Percentiles rank a stretch among this genome's conserved stretches.
phyloP scores from a whole-genome alignment of 2,888 invertebrate genomes.

The Mythimna vitellina region DNA sequence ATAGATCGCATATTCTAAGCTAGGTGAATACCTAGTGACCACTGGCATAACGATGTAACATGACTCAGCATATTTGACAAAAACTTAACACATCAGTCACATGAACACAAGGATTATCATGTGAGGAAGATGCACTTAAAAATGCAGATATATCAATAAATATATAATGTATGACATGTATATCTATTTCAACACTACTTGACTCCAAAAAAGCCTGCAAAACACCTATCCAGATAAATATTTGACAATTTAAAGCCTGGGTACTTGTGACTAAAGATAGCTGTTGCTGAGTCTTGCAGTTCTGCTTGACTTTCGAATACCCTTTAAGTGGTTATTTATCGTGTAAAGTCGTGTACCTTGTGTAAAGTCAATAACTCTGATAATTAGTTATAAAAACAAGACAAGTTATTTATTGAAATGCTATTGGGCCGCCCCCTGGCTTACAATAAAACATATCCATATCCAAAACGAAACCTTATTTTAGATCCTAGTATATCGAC shows the following conservation, averaged over 20 bases:
- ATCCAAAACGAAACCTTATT: too few species aligned
- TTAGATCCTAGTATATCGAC: too few species aligned
- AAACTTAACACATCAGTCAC: background rate
- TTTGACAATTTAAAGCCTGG: background rate
- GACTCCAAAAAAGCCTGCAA: background rate
- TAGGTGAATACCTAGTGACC: background rate
- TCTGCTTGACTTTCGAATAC: background rate
- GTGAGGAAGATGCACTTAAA: background rate
- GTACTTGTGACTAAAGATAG: slow-evolving; percentile 1
- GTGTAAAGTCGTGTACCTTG: too few species aligned
- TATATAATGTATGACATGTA: too few species aligned
- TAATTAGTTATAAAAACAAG: background rate
- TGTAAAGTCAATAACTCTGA: background rate
- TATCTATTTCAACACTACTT: background rate
- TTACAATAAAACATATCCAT: too few species aligned
- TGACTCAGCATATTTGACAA: background rate
- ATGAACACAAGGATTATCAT: background rate
- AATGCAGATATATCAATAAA: too few species aligned
- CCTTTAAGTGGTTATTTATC: slow-evolving; percentile 12
- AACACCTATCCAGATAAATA: background rate
- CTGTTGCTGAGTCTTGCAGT: background rate
- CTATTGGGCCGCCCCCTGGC: background rate
- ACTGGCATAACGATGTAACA: background rate
- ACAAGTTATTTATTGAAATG: background rate
- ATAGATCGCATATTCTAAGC: slow-evolving; percentile 5